Evolutionary conservation across 2,797 vertebrate species (phyloP).

Genomic region (Distichodus sexfasciatus): DNA sequence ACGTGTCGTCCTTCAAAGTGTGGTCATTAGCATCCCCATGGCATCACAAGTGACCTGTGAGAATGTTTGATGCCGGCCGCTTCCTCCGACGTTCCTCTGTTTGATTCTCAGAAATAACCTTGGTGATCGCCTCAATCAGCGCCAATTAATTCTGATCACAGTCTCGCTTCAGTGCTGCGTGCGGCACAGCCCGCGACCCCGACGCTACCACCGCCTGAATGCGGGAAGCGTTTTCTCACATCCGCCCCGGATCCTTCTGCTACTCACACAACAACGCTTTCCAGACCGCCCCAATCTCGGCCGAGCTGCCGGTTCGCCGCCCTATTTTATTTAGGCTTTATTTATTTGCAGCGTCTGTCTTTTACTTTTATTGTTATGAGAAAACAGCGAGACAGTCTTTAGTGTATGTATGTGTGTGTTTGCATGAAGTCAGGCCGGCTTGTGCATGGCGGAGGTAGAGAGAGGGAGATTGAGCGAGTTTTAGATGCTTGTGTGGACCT

Average conservation of each 20-base stretch:
- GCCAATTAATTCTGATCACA: constrained; percentile 78
- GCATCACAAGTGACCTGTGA: constrained; percentile 62
- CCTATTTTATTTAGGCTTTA: too few species aligned
- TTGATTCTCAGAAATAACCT: constrained; percentile 77
- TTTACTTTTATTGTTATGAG: too few species aligned
- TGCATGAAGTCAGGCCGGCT: too few species aligned
- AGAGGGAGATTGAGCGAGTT: too few species aligned
- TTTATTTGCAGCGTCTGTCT: too few species aligned
- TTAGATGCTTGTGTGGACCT: too few species aligned
- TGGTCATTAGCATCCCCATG: constrained; percentile 66
- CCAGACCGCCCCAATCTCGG: too few species aligned
- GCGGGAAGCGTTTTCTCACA: constrained; percentile 62
- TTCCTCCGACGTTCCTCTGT: constrained; percentile 70
- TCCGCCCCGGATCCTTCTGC: constrained; percentile 65
- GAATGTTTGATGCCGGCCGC: constrained; percentile 64
- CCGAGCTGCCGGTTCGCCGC: too few species aligned
- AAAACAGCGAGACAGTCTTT: too few species aligned
- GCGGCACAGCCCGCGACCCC: constrained; percentile 61
- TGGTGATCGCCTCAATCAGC: constrained; percentile 73
- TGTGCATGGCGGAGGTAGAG: too few species aligned
- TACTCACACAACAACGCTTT: constrained; percentile 64
- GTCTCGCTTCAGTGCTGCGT: constrained; percentile 59
- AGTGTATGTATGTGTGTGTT: too few species aligned
- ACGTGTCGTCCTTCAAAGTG: constrained; percentile 20
- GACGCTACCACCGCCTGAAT: constrained; percentile 72